Conservation (phyloP, 2,888 invertebrate species). For the Pristionchus fissidentatus region DNA sequence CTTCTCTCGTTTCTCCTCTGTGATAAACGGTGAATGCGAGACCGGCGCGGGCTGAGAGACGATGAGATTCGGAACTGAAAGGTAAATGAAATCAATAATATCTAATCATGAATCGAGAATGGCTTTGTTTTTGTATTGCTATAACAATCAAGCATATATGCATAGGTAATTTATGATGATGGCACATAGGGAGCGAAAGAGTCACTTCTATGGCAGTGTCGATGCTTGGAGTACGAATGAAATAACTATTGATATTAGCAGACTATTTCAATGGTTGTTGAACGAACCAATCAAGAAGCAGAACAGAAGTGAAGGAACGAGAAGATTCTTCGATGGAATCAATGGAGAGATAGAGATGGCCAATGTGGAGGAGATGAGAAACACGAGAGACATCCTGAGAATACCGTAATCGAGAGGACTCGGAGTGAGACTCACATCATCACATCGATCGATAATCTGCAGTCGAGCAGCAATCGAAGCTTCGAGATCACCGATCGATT, state of each 20-base stretch:
- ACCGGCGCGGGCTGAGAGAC: neutral
- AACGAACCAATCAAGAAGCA: neutral
- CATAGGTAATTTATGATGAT: no score
- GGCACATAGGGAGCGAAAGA: no score
- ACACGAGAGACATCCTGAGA: neutral
- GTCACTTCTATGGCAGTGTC: no score
- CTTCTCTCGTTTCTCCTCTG: conserved; percentile 36
- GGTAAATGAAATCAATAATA: neutral
- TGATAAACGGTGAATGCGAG: conserved; percentile 17
- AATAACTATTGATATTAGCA: no score
- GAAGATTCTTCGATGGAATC: conserved; percentile 6
- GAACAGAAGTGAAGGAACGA: neutral
- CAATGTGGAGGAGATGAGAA: conserved; percentile 38
- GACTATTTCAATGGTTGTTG: neutral
- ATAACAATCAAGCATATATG: no score
- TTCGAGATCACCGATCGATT: conserved; percentile 35
- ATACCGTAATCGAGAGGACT: neutral
- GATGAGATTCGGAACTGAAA: conserved; percentile 20
- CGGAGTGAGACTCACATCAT: neutral
- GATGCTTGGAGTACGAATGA: no score
- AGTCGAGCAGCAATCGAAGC: neutral
- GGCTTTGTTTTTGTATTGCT: no score
- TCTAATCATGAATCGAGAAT: neutral
- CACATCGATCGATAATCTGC: neutral
- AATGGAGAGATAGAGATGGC: conserved; percentile 21